Conservation (phyloP, 2,113 vertebrate genomes). For the Salvator merianae region DNA sequence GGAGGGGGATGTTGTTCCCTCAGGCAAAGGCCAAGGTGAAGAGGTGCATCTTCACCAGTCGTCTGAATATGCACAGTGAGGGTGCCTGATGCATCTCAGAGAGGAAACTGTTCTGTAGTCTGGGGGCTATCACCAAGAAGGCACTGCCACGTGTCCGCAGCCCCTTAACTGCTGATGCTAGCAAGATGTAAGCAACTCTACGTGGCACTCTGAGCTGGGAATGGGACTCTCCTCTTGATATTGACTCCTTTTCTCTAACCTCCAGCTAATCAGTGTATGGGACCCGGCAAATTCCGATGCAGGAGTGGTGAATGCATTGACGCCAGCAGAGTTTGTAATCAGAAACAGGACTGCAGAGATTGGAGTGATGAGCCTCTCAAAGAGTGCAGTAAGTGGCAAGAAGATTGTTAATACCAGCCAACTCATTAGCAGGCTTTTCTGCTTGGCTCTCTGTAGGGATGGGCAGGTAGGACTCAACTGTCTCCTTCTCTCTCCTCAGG, state of each 20-base stretch:
- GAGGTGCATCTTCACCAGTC: too few species aligned
- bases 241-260: background rate
- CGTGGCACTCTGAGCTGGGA: background rate
- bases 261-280: conserved; percentile 89
- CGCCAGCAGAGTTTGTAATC: conserved; percentile 92
- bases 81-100: too few species aligned
- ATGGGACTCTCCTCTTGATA: background rate
- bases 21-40: too few species aligned
- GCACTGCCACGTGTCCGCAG: too few species aligned
- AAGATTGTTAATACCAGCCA: background rate
- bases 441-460: background rate
- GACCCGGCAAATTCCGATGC: conserved; percentile 94
- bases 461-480: too few species aligned
- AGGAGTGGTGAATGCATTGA: conserved; percentile 95
- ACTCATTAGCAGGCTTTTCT: background rate
- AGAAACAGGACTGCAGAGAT: conserved; percentile 91
- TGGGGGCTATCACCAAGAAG: too few species aligned
- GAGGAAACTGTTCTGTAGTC: too few species aligned
- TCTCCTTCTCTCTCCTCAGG: too few species aligned
- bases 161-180: too few species aligned
- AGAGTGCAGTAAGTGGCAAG: conserved; percentile 90
- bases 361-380: conserved; percentile 97
- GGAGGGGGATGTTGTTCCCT: too few species aligned
- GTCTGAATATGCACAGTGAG: too few species aligned
- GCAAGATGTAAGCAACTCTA: too few species aligned